phyloP scores from a whole-genome alignment of 1,140 invertebrate genomes.

The Nephila pilipes region DNA sequence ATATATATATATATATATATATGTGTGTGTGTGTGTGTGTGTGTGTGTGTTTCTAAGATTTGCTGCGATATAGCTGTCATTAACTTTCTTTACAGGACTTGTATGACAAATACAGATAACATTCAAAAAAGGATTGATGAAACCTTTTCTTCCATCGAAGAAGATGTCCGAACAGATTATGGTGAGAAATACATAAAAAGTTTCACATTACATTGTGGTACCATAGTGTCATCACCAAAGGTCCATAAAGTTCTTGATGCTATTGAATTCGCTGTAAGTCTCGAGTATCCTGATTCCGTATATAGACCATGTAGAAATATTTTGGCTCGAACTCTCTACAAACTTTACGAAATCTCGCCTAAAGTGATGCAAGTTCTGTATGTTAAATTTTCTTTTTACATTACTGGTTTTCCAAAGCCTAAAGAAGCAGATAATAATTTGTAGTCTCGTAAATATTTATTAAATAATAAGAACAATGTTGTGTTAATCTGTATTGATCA shows the following conservation, averaged over 20 bases:
- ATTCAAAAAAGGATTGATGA: neutral
- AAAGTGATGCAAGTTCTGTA: neutral
- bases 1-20: too few relatives aligned
- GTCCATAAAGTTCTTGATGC: slow-evolving; percentile 30
- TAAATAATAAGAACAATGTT: too few relatives aligned
- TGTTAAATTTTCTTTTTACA: neutral
- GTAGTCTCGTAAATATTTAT: neutral
- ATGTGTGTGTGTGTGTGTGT: too few relatives aligned
- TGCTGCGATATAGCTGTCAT: too few relatives aligned
- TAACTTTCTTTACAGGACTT: neutral
- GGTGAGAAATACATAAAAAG: neutral
- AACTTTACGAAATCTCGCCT: neutral
- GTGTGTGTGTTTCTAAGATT: too few relatives aligned
- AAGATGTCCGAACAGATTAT: slow-evolving; percentile 16
- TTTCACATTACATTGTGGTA: neutral
- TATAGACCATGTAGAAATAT: slow-evolving; percentile 50
- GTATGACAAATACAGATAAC: neutral
- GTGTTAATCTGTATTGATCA: too few relatives aligned
- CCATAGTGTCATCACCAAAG: neutral
- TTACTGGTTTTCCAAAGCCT: slow-evolving; percentile 15
- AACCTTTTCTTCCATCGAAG: neutral
- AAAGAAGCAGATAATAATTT: slow-evolving; percentile 17
- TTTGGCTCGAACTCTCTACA: neutral
- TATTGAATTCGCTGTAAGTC: slow-evolving; percentile 16
- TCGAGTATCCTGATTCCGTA: neutral